These are phyloP conservation scores for Acrobasis suavella DNA, from an alignment of 2,888 invertebrate genomes.

Conservation along the genomic window DNA sequence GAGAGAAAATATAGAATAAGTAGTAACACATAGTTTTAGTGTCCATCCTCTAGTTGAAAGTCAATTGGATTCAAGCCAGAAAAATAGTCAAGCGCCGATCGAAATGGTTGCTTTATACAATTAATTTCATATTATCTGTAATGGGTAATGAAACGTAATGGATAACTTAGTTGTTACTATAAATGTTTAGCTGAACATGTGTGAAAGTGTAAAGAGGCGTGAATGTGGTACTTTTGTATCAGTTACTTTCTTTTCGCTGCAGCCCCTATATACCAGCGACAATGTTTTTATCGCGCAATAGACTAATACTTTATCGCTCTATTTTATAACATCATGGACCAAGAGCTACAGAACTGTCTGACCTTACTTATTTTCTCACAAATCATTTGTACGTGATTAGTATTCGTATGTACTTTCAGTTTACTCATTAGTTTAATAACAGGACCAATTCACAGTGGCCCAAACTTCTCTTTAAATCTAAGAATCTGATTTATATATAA, in stretches of 20 bases:
- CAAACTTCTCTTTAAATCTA: no score
- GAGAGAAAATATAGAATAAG: conserved; percentile 2
- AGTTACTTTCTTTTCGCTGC: conserved; percentile 59
- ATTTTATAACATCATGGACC: no score
- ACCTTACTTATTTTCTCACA: no score
- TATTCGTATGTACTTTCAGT: no score
- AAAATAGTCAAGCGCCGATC: conserved; percentile 70
- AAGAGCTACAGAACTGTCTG: no score
- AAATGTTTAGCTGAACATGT: conserved; percentile 80
- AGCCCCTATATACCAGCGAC: conserved; percentile 21
- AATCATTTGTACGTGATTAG: no score
- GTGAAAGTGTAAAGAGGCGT: conserved; percentile 75
- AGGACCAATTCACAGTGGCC: no score
- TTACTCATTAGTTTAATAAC: no score
- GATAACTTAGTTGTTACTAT: conserved; percentile 79
- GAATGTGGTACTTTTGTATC: conserved; percentile 73
- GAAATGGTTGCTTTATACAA: conserved; percentile 59
- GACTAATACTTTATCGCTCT: no score
- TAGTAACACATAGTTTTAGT: conserved; percentile 8
- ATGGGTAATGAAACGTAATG: conserved; percentile 69
- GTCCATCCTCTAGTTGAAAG: conserved; percentile 13
- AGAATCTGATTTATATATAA: no score
- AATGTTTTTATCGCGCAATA: no score
- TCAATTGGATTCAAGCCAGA: conserved; percentile 23
- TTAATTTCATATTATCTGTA: conserved; percentile 73